Conservation (phyloP, 2,888 invertebrate species). For the Cyaniris semiargus region DNA sequence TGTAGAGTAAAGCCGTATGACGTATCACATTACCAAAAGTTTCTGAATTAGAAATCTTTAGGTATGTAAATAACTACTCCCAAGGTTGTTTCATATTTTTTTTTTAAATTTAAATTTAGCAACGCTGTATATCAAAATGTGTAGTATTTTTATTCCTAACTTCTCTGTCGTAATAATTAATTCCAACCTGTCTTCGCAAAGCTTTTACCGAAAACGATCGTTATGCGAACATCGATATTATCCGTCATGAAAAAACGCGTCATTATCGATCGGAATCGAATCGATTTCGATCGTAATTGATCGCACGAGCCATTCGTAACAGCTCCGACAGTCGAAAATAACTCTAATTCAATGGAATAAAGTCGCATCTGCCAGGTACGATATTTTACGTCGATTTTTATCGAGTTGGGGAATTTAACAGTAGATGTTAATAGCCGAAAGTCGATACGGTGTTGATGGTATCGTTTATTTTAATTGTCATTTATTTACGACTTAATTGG, state of each 20-base stretch:
- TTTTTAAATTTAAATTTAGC: too few species aligned
- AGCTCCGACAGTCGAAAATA: constrained; percentile 18
- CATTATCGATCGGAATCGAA: constrained; percentile 72
- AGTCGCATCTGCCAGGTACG: constrained; percentile 27
- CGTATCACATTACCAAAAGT: too few species aligned
- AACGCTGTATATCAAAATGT: too few species aligned
- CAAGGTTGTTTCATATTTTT: too few species aligned
- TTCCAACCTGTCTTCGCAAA: neutral
- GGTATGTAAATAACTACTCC: too few species aligned
- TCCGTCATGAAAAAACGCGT: constrained; percentile 58
- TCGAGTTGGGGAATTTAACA: constrained; percentile 42
- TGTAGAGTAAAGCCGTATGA: too few species aligned
- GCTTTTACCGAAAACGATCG: constrained; percentile 28
- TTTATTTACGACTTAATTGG: constrained; percentile 34
- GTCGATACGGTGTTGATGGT: constrained; percentile 58
- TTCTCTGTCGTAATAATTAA: too few species aligned
- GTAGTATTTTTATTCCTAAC: too few species aligned
- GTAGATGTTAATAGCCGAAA: constrained; percentile 62
- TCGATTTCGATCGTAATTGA: constrained; percentile 70
- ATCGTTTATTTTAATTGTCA: constrained; percentile 46
- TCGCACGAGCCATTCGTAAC: constrained; percentile 56
- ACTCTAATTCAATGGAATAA: neutral
- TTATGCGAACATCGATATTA: constrained; percentile 44
- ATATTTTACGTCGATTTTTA: constrained; percentile 32
- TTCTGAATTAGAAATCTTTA: too few species aligned